A percentile compares a stretch with the other conserved stretches of the same genome.
phyloP scores from a whole-genome alignment of 2,797 vertebrate genomes.

The Eidolon dupreanum region DNA sequence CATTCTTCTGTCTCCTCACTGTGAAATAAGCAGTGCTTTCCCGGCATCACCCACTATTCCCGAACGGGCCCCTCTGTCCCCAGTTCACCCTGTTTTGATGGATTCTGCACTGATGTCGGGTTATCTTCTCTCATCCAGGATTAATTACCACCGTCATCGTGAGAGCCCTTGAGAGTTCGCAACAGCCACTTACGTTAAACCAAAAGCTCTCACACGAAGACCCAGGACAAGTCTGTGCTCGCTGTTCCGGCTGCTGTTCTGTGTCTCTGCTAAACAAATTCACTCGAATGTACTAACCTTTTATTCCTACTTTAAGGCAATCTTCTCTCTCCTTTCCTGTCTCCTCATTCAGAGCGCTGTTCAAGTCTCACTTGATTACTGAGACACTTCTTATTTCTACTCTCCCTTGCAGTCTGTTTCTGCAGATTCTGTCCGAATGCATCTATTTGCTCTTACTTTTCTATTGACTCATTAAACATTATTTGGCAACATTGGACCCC shows the following conservation, averaged over 20 bases:
- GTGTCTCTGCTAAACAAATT: not conserved
- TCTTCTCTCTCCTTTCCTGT: too few species aligned
- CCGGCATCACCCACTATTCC: accelerated
- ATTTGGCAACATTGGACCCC: not conserved
- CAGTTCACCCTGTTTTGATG: too few species aligned
- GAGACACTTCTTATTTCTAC: not conserved
- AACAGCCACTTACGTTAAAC: not conserved
- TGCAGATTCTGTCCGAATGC: not conserved
- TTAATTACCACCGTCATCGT: not conserved
- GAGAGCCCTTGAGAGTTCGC: not conserved
- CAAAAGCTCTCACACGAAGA: not conserved
- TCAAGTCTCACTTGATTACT: not conserved
- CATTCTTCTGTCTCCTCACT: accelerated
- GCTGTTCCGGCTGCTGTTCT: not conserved
- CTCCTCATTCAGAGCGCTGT: not conserved
- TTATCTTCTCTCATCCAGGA: not conserved
- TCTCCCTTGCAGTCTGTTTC: not conserved
- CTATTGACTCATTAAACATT: not conserved
- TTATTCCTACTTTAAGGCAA: not conserved
- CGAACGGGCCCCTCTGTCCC: not conserved
- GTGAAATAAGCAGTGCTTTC: not conserved
- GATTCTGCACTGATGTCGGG: too few species aligned
- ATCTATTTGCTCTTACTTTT: not conserved
- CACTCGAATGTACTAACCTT: not conserved
- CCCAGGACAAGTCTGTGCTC: not conserved